These are phyloP conservation scores for Aproaerema taeniolella DNA, from an alignment of 2,888 invertebrate genomes.

Conservation along the genomic window DNA sequence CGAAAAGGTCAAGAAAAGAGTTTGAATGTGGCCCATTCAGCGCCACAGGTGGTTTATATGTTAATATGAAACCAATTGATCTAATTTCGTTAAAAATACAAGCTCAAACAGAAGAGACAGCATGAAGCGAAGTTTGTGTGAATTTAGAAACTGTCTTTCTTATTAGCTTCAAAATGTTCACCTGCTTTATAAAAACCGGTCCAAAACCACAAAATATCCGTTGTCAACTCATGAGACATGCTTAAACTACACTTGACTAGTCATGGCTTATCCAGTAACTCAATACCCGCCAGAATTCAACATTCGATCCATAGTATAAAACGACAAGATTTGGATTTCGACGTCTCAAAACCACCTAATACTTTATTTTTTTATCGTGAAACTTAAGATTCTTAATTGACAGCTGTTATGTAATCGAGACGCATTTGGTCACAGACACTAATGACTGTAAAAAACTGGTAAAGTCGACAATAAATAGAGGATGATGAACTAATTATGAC, in stretches of 20 bases:
- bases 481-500: too few relatives aligned
- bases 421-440: constrained; percentile 24
- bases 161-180: too few relatives aligned
- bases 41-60: too few relatives aligned
- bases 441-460: constrained; percentile 4
- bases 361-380: constrained; percentile 38
- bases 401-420: constrained; percentile 44
- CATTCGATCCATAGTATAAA: constrained; percentile 35
- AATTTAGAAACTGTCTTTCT: too few relatives aligned
- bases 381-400: constrained; percentile 45
- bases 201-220: constrained; percentile 3
- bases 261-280: constrained; percentile 36
- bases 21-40: too few relatives aligned
- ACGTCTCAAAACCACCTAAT: too few relatives aligned
- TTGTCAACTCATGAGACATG: constrained; percentile 7
- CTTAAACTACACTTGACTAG: constrained; percentile 13
- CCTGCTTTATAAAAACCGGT: constrained; percentile 2
- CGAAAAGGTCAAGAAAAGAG: too few relatives aligned
- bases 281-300: constrained; percentile 38
- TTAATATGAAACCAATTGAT: too few relatives aligned
- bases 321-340: constrained; percentile 34
- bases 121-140: too few relatives aligned
- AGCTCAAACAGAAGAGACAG: too few relatives aligned
- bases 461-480: too few relatives aligned
- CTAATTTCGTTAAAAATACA: too few relatives aligned